Conservation (phyloP, 2,888 invertebrate species). For the Calameuta filiformis region DNA sequence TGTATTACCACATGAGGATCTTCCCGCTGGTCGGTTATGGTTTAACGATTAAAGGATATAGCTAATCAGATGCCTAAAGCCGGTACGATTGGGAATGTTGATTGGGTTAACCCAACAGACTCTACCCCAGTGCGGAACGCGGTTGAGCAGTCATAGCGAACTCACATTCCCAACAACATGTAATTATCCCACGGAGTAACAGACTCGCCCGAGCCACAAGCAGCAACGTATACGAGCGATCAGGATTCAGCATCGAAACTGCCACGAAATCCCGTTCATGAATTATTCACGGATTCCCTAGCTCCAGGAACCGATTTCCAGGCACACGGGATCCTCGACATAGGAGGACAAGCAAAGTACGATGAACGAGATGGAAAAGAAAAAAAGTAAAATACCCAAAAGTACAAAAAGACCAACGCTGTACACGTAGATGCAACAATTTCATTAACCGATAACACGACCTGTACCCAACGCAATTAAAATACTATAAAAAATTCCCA, state of each 20-base stretch:
- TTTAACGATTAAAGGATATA: background rate
- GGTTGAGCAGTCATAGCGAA: constrained; percentile 25
- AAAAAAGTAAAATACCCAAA: background rate
- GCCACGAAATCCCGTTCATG: constrained; percentile 18
- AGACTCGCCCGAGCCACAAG: background rate
- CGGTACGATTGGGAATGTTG: background rate
- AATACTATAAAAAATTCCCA: background rate
- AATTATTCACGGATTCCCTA: constrained; percentile 4
- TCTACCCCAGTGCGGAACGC: background rate
- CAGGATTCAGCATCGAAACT: constrained; percentile 24
- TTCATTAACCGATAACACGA: background rate
- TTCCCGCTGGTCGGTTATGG: background rate
- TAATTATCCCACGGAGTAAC: constrained; percentile 16
- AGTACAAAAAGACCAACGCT: background rate
- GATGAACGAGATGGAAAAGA: background rate
- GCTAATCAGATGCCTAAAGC: background rate
- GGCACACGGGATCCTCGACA: background rate
- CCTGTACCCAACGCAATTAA: background rate
- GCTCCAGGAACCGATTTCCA: background rate
- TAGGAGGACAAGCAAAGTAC: background rate
- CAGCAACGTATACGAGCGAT: background rate
- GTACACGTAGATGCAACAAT: background rate
- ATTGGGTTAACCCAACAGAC: background rate
- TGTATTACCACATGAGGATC: background rate
- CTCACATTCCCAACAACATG: constrained; percentile 26